A percentile compares a stretch with the other conserved stretches of the same genome.
These are phyloP conservation scores for Pemphigus obesinymphae DNA, from an alignment of 1,140 invertebrate genomes.

Conservation along the genomic window DNA sequence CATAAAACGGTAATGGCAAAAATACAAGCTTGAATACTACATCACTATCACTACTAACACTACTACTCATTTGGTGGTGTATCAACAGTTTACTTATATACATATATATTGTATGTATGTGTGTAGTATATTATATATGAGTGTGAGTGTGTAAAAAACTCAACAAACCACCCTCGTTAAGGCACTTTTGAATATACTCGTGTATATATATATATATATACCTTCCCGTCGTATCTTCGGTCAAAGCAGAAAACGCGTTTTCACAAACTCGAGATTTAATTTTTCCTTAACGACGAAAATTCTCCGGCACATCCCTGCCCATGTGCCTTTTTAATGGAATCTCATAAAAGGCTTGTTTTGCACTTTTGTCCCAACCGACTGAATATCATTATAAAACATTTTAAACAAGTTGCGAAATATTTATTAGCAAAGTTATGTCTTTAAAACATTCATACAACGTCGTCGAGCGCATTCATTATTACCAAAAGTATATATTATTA, in stretches of 20 bases:
- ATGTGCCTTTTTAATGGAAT: neutral
- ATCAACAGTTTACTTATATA: constrained; percentile 36
- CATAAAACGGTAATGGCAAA: constrained; percentile 26
- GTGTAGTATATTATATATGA: neutral
- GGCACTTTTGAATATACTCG: neutral
- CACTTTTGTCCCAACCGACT: neutral
- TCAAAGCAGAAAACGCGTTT: constrained; percentile 9
- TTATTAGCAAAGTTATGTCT: neutral
- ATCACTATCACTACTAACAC: neutral
- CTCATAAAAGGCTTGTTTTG: constrained; percentile 9
- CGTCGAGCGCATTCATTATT: neutral
- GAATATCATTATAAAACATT: constrained; percentile 14
- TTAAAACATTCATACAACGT: neutral
- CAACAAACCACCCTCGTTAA: neutral
- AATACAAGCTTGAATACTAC: neutral
- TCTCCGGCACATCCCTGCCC: neutral
- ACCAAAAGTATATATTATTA: no score
- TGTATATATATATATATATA: neutral
- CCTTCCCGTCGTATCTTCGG: neutral
- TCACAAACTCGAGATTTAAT: neutral
- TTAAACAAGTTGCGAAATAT: neutral
- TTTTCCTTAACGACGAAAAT: neutral
- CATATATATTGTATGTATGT: neutral
- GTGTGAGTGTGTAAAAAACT: constrained; percentile 1
- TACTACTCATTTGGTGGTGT: neutral